Evolutionary conservation across 2,888 invertebrate species (phyloP).

Genomic region (Halictus ligatus): DNA sequence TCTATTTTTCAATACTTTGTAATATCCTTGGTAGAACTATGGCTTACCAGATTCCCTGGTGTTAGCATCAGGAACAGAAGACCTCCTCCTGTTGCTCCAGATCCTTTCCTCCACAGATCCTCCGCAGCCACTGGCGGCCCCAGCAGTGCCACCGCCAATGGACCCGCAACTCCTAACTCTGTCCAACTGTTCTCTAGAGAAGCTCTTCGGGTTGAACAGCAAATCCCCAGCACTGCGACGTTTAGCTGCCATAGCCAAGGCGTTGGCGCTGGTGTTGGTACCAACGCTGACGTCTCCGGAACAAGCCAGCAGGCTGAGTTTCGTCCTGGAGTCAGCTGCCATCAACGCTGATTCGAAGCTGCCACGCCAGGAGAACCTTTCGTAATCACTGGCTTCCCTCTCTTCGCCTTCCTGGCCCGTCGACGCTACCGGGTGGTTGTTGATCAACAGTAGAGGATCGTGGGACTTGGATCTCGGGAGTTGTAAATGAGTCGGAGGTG

Average conservation of each 20-base stretch:
- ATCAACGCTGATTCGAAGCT: conserved; percentile 96
- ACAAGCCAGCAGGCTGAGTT: conserved; percentile 88
- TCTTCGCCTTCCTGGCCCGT: conserved; percentile 80
- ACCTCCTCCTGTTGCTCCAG: conserved; percentile 82
- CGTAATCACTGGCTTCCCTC: conserved; percentile 93
- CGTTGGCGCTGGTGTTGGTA: conserved; percentile 87
- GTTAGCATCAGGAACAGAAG: conserved; percentile 83
- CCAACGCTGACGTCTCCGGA: conserved; percentile 84
- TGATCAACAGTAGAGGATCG: conserved; percentile 87
- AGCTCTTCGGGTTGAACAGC: conserved; percentile 91
- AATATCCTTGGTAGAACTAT: not conserved
- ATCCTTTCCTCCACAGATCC: conserved; percentile 83
- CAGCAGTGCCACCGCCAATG: conserved; percentile 90
- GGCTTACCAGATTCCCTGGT: conserved; percentile 81
- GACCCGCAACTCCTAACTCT: conserved; percentile 93
- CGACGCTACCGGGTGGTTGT: conserved; percentile 75
- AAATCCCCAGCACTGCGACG: conserved; percentile 93
- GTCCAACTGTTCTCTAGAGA: conserved; percentile 91
- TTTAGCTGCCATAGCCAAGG: conserved; percentile 90
- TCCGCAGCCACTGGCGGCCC: conserved; percentile 86
- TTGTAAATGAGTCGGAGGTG: conserved; percentile 81
- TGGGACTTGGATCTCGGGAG: conserved; percentile 93
- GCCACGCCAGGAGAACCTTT: conserved; percentile 95
- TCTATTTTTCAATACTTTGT: too few species aligned
- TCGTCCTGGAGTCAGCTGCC: conserved; percentile 94